Conservation (phyloP, 2,113 vertebrate species). For the Microcebus griseorufus region DNA sequence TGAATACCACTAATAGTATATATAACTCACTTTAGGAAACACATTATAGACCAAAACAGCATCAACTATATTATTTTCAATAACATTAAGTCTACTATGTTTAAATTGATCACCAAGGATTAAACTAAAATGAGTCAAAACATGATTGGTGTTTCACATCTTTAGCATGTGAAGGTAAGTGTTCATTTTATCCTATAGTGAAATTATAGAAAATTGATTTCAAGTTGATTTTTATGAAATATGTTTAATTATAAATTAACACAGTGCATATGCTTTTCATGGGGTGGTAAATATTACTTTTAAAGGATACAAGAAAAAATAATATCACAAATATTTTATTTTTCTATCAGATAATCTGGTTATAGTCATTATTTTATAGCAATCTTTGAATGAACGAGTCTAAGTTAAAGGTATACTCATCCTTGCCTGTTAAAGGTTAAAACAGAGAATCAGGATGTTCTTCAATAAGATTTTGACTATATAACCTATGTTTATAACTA, state of each 20-base stretch:
- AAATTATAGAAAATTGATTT: background rate
- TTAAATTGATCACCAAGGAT: background rate
- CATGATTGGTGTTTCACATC: background rate
- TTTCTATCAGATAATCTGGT: background rate
- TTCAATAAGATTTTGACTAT: background rate
- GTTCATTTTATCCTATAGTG: background rate
- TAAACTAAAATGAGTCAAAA: background rate
- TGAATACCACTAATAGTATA: background rate
- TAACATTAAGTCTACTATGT: background rate
- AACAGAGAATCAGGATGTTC: background rate
- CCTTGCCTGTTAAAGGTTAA: background rate
- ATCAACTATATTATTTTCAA: background rate
- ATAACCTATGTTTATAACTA: background rate
- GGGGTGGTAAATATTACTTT: background rate
- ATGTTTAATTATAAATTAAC: conserved; percentile 13
- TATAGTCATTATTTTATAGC: background rate
- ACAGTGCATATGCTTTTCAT: background rate
- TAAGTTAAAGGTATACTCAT: background rate
- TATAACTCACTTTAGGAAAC: background rate
- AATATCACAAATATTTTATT: background rate
- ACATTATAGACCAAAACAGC: background rate
- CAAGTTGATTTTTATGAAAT: conserved; percentile 26
- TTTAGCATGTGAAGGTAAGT: background rate
- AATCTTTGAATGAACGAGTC: background rate
- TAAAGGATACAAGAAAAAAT: background rate